These are phyloP conservation scores for Subacronicta megacephala DNA, from an alignment of 2,888 invertebrate species.

Conservation along the genomic window DNA sequence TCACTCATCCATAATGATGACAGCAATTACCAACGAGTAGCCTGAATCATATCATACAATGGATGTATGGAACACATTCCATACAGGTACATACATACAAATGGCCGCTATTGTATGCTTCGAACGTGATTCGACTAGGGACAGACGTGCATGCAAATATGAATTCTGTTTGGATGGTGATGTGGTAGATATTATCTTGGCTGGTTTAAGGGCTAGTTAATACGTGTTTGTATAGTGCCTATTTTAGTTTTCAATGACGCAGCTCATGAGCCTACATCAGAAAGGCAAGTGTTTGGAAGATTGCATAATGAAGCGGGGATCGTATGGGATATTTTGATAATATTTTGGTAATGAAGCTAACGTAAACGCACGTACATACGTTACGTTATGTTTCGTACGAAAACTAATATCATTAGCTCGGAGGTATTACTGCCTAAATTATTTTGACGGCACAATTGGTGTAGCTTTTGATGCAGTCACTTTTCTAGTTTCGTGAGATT, in stretches of 20 bases:
- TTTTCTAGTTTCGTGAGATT: too few relatives aligned
- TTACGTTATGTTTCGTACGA: too few relatives aligned
- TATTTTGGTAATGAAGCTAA: too few relatives aligned
- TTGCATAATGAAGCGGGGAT: conserved; percentile 18
- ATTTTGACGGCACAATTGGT: too few relatives aligned
- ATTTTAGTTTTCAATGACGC: conserved; percentile 56
- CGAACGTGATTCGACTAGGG: conserved; percentile 49
- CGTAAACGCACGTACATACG: too few relatives aligned
- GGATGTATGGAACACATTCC: conserved; percentile 46
- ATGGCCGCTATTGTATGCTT: conserved; percentile 43
- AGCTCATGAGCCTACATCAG: conserved; percentile 22
- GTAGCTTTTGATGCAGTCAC: too few relatives aligned
- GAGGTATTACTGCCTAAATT: too few relatives aligned
- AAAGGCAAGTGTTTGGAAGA: conserved; percentile 39
- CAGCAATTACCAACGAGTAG: conserved; percentile 23
- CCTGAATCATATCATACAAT: conserved; percentile 50
- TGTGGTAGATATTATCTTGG: conserved; percentile 22
- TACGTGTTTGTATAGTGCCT: conserved; percentile 43
- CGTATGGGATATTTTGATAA: too few relatives aligned
- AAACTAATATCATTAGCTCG: too few relatives aligned
- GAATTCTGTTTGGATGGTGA: conserved; percentile 8
- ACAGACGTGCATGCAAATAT: conserved; percentile 21
- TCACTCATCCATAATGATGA: conserved; percentile 6
- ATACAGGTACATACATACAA: conserved; percentile 32
- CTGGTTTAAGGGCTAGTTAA: conserved; percentile 13